Evolutionary conservation across 2,888 invertebrate genomes (phyloP), one percentile per base, ranked within the genome.

Genomic region (Melinopterus prodromus): DNA sequence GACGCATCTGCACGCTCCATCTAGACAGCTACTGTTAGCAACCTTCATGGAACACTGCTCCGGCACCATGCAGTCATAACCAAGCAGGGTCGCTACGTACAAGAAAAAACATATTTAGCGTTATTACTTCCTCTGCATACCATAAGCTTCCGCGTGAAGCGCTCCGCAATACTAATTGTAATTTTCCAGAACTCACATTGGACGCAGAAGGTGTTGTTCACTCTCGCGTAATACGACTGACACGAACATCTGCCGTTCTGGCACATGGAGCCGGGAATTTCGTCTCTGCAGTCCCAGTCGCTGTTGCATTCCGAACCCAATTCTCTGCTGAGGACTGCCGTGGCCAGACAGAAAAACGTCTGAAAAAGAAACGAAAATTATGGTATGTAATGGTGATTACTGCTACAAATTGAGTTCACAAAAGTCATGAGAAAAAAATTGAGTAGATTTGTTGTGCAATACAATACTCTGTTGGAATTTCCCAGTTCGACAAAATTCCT

Each of bases 41-140:
- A 97, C 97, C 89, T 96, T 96, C 90, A 96, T 90, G 35, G 95
- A 94, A 87, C 97, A 97, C 88, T 97, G 97, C 86, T 96, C 95
- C 80, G 95, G 93, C 77, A 96, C 93, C 82, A 93, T 87, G 88
- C 97, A 97, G 86, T 95, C 95, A 85, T 96, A 95, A 77, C 97
- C 97, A 86, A 97, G 90, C 69, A 97, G 92, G 76, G 95, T 94
- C 6, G 96, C 97, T 97, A 78, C 16, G 70, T 15, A 69, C n/a
- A 76, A 76, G 69, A 16, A 7, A 76, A 76, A 71, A 71, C 16
- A 71, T 71, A 16, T 35, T 70, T 77, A 36, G 5, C 15, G 71
- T 71, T 37, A 71, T 70, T 71, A 35, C 38, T 14, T 14, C 16
- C 16, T 38, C 38, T 36, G 35, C 14, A 38, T 37, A 16, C 16